These are phyloP conservation scores for Melanchra persicariae DNA, from an alignment of 2,888 invertebrate species.

Conservation along the genomic window DNA sequence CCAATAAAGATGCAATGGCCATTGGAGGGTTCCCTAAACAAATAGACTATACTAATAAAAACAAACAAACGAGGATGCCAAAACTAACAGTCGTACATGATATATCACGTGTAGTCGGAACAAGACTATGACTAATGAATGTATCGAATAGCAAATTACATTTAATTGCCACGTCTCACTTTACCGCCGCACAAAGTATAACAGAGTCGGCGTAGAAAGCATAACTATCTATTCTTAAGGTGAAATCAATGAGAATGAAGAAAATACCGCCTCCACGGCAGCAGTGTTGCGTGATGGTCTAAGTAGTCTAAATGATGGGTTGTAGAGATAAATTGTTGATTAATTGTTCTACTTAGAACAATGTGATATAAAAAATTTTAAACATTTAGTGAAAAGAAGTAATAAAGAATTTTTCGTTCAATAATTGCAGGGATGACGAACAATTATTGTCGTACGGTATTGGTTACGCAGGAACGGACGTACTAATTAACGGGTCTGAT, in stretches of 20 bases:
- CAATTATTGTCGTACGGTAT: constrained; percentile 20
- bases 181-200: constrained; percentile 58
- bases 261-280: constrained; percentile 69
- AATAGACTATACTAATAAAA: constrained; percentile 24
- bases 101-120: constrained; percentile 39
- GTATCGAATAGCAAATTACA: constrained; percentile 54
- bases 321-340: constrained; percentile 59
- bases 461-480: constrained; percentile 12
- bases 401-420: constrained; percentile 35
- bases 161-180: constrained; percentile 60
- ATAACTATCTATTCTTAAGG: constrained; percentile 78
- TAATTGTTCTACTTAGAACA: constrained; percentile 60
- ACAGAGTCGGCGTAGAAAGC: constrained; percentile 76
- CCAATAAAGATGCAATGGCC: constrained; percentile 30
- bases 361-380: constrained; percentile 33
- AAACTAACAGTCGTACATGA: constrained; percentile 16
- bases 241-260: constrained; percentile 79
- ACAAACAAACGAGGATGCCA: constrained; percentile 21
- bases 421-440: constrained; percentile 35
- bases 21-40: constrained; percentile 33
- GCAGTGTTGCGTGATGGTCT: constrained; percentile 76
- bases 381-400: constrained; percentile 38
- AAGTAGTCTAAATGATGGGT: constrained; percentile 63
- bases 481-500: constrained; percentile 33
- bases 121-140: constrained; percentile 46